A percentile compares a stretch with the other conserved stretches of the same genome.
Evolutionary conservation across 2,888 invertebrate genomes (phyloP).

Genomic region (Drosophila kanekoi): DNA sequence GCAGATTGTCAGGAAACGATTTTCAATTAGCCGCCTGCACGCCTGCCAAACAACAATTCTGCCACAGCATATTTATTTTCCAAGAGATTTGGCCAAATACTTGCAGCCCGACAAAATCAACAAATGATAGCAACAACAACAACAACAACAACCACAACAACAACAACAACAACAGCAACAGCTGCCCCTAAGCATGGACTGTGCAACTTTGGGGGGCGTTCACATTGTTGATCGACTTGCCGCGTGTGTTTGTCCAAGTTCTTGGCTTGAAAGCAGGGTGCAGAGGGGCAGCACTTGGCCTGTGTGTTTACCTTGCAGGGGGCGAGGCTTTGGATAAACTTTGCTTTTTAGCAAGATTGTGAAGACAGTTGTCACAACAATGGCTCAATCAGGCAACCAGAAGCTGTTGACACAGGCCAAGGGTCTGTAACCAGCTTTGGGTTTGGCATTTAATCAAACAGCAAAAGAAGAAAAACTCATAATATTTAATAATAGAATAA

Average conservation of each 20-base stretch:
- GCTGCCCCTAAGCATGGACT: constrained; percentile 1
- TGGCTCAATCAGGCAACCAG: constrained; percentile 42
- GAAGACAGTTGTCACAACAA: constrained; percentile 46
- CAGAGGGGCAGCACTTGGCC: constrained; percentile 8
- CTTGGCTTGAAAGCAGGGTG: constrained; percentile 15
- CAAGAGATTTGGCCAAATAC: constrained; percentile 49
- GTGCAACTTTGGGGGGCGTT: background rate
- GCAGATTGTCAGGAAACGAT: constrained; percentile 58
- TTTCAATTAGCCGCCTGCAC: constrained; percentile 60
- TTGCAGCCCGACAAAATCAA: constrained; percentile 35
- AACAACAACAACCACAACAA: constrained; percentile 27
- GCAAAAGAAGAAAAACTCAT: constrained; percentile 1
- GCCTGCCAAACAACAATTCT: constrained; percentile 29
- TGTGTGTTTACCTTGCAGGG: constrained; percentile 45
- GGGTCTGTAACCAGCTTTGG: constrained; percentile 2
- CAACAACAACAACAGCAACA: constrained; percentile 17
- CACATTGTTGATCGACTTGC: constrained; percentile 54
- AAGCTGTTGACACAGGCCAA: constrained; percentile 25
- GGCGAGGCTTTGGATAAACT: constrained; percentile 41
- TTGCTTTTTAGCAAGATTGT: constrained; percentile 35
- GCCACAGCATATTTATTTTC: constrained; percentile 48
- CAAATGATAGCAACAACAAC: constrained; percentile 31
- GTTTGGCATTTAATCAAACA: constrained; percentile 9
- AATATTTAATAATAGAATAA: constrained; percentile 5
- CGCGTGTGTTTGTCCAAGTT: constrained; percentile 53